Evolutionary conservation across 2,797 vertebrate genomes (phyloP).

Genomic region (Paedocypris micromegethes): DNA sequence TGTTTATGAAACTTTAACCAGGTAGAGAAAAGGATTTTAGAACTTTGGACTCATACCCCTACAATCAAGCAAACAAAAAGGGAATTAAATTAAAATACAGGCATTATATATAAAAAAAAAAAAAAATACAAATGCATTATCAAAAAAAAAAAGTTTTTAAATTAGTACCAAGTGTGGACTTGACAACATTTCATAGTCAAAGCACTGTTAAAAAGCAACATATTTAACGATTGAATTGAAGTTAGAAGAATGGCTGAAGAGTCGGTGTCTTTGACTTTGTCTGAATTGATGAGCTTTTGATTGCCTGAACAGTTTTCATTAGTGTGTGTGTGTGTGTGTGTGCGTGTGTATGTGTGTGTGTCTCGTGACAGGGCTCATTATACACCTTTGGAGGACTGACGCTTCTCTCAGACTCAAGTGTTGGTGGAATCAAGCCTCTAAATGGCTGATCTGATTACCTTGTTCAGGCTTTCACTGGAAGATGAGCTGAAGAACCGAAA

Average conservation of each 20-base stretch:
- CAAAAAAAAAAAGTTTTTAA: no score
- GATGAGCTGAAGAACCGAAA: constrained; percentile 34
- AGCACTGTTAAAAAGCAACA: no score
- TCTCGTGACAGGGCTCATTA: constrained; percentile 65
- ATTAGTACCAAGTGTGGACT: no score
- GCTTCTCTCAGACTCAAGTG: constrained; percentile 40
- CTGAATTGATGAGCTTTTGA: constrained; percentile 74
- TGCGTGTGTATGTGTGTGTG: constrained; percentile 43
- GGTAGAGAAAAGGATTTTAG: no score
- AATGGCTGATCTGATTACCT: constrained; percentile 53
- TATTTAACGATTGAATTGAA: no score
- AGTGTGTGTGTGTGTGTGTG: constrained; percentile 42
- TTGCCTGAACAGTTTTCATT: constrained; percentile 75
- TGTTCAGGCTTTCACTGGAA: constrained; percentile 26
- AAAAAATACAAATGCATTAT: no score
- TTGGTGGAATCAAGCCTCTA: constrained; percentile 49
- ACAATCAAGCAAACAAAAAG: no score
- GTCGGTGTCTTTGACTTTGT: constrained; percentile 30
- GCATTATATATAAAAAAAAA: no score
- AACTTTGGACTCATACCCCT: no score
- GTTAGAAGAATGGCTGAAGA: constrained; percentile 24
- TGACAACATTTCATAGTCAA: no score
- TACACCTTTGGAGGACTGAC: constrained; percentile 46
- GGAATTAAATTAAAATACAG: no score
- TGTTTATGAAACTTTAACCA: no score